A percentile compares a stretch with the other conserved stretches of the same genome.
Evolutionary conservation across 2,797 vertebrate genomes (phyloP).

Genomic region (Danio aesculapii): DNA sequence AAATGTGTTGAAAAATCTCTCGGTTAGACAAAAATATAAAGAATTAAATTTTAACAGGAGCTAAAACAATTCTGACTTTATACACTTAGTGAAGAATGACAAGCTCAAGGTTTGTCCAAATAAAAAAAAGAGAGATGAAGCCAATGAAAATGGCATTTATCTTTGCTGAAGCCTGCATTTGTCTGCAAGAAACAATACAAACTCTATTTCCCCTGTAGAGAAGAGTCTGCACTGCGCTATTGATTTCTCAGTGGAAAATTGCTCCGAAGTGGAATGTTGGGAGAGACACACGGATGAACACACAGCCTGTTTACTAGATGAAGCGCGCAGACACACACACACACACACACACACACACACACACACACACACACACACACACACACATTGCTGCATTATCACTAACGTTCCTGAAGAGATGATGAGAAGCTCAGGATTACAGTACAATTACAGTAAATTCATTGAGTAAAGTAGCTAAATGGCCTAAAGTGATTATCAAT

Average conservation of each 20-base stretch:
- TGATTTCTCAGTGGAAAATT: conserved; percentile 77
- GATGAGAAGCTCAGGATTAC: not conserved
- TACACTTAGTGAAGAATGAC: not conserved
- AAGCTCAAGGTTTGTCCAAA: not conserved
- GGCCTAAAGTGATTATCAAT: not conserved
- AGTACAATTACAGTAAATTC: not conserved
- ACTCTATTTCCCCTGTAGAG: conserved; percentile 77
- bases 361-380: no score
- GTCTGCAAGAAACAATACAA: conserved; percentile 80
- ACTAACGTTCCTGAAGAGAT: not conserved
- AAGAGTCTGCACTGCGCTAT: conserved; percentile 76
- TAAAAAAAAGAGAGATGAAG: conserved; percentile 17
- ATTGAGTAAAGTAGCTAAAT: not conserved
- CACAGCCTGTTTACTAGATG: not conserved
- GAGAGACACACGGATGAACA: no score
- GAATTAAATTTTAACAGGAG: no score
- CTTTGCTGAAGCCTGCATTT: conserved; percentile 73
- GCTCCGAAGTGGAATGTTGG: conserved; percentile 69
- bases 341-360: no score
- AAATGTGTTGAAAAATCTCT: no score
- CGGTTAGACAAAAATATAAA: no score
- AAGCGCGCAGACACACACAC: not conserved
- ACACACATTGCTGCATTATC: not conserved
- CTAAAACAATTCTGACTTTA: no score
- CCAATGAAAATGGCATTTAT: conserved; percentile 73